Conservation (phyloP, 2,888 invertebrate species). For the Ectemnius continuus region DNA sequence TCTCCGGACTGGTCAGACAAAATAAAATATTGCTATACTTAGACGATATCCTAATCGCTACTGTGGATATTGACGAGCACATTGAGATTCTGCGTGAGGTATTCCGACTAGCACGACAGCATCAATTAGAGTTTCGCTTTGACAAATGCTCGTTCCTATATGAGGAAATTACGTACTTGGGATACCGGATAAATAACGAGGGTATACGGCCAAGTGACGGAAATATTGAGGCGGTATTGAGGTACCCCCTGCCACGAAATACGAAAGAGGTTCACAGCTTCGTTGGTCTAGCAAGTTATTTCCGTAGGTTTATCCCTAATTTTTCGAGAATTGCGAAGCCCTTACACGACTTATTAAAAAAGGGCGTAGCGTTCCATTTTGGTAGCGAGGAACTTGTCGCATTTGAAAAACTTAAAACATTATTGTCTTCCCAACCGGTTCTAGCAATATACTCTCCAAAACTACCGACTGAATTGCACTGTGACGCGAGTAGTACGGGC, state of each 20-base stretch:
- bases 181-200: slow-evolving; percentile 25
- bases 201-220: slow-evolving; percentile 21
- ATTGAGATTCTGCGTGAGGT: slow-evolving; percentile 28
- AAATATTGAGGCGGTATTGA: slow-evolving; percentile 31
- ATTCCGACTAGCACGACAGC: slow-evolving; percentile 22
- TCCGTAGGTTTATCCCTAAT: slow-evolving; percentile 43
- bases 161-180: slow-evolving; percentile 12
- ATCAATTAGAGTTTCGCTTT: slow-evolving; percentile 7
- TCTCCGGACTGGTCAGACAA: not conserved
- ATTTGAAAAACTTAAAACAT: slow-evolving; percentile 47
- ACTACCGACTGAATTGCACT: slow-evolving; percentile 8
- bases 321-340: slow-evolving; percentile 50
- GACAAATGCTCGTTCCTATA: slow-evolving; percentile 30
- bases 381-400: slow-evolving; percentile 17
- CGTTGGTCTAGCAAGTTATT: slow-evolving; percentile 50
- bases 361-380: slow-evolving; percentile 53
- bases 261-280: slow-evolving; percentile 42
- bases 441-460: slow-evolving; percentile 7
- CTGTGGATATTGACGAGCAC: slow-evolving; percentile 13
- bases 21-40: slow-evolving; percentile 21
- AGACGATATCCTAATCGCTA: slow-evolving; percentile 18
- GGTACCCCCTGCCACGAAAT: slow-evolving; percentile 49
- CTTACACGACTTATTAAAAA: slow-evolving; percentile 44
- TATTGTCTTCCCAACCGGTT: slow-evolving; percentile 26
- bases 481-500: slow-evolving; percentile 1